phyloP scores from a whole-genome alignment of 2,888 invertebrate species.

The Leptinotarsa rubiginosa region DNA sequence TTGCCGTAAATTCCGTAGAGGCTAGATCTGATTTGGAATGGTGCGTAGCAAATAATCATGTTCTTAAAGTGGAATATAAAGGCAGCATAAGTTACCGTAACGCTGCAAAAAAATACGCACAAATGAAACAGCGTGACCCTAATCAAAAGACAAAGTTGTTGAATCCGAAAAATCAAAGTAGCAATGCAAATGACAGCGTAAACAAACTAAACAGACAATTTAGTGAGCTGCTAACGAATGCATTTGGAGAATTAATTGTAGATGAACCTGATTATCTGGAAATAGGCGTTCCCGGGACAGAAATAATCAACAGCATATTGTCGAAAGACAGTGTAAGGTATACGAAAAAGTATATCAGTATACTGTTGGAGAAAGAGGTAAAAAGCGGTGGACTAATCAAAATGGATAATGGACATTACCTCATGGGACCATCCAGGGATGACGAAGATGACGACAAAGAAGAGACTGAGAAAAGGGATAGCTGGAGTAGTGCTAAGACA shows the following conservation, averaged over 20 bases:
- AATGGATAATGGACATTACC: slow-evolving; percentile 76
- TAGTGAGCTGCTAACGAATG: slow-evolving; percentile 72
- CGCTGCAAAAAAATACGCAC: slow-evolving; percentile 74
- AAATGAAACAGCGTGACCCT: slow-evolving; percentile 66
- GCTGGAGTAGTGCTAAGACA: slow-evolving; percentile 44
- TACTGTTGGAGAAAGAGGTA: slow-evolving; percentile 78
- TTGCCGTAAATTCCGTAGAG: slow-evolving; percentile 77
- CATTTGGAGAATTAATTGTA: slow-evolving; percentile 78
- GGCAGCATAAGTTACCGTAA: slow-evolving; percentile 88
- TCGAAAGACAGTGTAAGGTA: slow-evolving; percentile 75
- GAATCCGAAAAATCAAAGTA: slow-evolving; percentile 34
- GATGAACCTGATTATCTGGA: slow-evolving; percentile 79
- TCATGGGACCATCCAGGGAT: slow-evolving; percentile 71
- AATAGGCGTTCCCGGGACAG: slow-evolving; percentile 77
- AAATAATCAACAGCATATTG: slow-evolving; percentile 75
- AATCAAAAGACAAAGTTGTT: slow-evolving; percentile 31
- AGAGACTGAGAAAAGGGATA: slow-evolving; percentile 43
- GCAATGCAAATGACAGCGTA: slow-evolving; percentile 45
- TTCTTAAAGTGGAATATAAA: slow-evolving; percentile 87
- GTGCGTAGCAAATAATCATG: slow-evolving; percentile 79
- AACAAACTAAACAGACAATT: slow-evolving; percentile 58
- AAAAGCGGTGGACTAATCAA: slow-evolving; percentile 76
- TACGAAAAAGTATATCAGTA: slow-evolving; percentile 73
- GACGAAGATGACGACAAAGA: slow-evolving; percentile 46
- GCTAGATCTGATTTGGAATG: slow-evolving; percentile 79